phyloP scores from a whole-genome alignment of 2,797 vertebrate species.

The Champsocephalus esox region DNA sequence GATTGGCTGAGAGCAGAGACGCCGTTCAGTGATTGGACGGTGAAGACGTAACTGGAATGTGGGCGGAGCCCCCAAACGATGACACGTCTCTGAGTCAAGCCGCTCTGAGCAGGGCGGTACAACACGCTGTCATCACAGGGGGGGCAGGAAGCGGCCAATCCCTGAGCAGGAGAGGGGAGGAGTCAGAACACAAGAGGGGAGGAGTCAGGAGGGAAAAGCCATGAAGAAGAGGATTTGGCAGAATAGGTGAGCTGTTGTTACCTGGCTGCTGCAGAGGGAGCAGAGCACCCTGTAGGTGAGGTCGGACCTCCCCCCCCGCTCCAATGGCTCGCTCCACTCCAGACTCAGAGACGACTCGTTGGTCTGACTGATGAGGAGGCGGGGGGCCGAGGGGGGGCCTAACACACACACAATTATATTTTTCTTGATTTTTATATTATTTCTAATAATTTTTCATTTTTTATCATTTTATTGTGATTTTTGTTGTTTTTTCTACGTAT shows the following conservation, averaged over 20 bases:
- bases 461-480: too few species aligned
- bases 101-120: conserved; percentile 70
- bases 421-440: too few species aligned
- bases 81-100: conserved; percentile 79
- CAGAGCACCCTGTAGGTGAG: conserved; percentile 85
- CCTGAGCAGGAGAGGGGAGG: conserved; percentile 15
- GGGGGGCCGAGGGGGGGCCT: conserved; percentile 87
- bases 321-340: conserved; percentile 90
- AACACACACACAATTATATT: too few species aligned
- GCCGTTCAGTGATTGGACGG: conserved; percentile 85
- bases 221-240: too few species aligned
- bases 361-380: conserved; percentile 83
- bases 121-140: conserved; percentile 82
- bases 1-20: conserved; percentile 82
- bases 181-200: not conserved
- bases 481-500: too few species aligned
- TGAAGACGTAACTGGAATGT: conserved; percentile 86
- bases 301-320: conserved; percentile 84
- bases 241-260: not conserved
- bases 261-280: conserved; percentile 67
- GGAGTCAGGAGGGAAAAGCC: not conserved
- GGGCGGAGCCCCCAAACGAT: conserved; percentile 84
- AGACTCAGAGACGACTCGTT: conserved; percentile 86
- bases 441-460: too few species aligned
- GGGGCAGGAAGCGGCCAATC: conserved; percentile 60